phyloP scores from a whole-genome alignment of 2,113 vertebrate species.

The Pholis gunnellus region DNA sequence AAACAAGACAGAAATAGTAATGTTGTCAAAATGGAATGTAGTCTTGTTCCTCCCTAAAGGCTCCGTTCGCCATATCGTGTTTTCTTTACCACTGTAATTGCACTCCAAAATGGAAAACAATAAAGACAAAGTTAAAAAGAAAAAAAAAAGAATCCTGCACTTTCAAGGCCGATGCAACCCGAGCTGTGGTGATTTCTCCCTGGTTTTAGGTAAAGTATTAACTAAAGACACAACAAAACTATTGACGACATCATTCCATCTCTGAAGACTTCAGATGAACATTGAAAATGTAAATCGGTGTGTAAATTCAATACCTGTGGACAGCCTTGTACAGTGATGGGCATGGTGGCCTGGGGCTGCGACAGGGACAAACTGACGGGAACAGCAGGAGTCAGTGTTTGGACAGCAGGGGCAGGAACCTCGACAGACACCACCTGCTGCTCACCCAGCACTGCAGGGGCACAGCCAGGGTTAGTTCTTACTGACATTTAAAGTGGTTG shows the following conservation, averaged over 20 bases:
- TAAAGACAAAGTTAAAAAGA: not conserved
- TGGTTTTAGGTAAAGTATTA: not conserved
- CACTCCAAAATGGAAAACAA: too few species aligned
- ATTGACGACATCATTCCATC: not conserved
- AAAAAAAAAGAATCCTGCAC: not conserved
- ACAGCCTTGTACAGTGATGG: constrained; percentile 83
- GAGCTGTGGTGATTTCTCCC: not conserved
- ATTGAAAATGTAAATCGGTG: not conserved
- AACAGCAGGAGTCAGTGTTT: constrained; percentile 70
- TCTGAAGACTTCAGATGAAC: not conserved
- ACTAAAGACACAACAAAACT: not conserved
- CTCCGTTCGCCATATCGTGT: too few species aligned
- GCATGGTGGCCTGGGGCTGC: constrained; percentile 79
- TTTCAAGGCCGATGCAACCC: too few species aligned
- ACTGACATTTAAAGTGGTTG: constrained; percentile 31
- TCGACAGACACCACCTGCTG: constrained; percentile 73
- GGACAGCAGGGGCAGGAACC: constrained; percentile 61
- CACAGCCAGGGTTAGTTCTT: constrained; percentile 18
- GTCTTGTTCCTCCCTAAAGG: too few species aligned
- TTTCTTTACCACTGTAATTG: not conserved
- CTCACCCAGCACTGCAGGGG: constrained; percentile 63
- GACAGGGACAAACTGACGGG: constrained; percentile 76
- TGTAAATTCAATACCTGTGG: constrained; percentile 75
- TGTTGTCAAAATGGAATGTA: too few species aligned
- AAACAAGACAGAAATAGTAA: too few species aligned